Evolutionary conservation across 1,140 invertebrate genomes (phyloP).

Genomic region (Asbolus verrucosus): DNA sequence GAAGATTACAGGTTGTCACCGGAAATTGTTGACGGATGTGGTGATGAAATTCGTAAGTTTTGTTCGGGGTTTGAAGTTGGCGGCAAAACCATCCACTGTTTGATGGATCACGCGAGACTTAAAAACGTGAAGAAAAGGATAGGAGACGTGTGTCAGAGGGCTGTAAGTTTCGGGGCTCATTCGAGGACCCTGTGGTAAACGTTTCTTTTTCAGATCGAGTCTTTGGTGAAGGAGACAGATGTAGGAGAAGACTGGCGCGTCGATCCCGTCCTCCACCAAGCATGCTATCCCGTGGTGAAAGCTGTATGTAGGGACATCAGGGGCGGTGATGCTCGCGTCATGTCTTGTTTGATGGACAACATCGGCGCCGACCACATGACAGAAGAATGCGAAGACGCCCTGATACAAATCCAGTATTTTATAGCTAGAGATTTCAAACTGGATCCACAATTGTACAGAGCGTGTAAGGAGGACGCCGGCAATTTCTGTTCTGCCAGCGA

Average conservation of each 20-base stretch:
- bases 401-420: conserved; percentile 98
- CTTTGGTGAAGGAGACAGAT: conserved; percentile 83
- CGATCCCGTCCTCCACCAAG: conserved; percentile 87
- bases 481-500: conserved; percentile 83
- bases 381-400: conserved; percentile 87
- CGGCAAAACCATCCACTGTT: conserved; percentile 93
- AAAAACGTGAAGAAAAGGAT: conserved; percentile 72
- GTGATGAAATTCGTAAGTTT: conserved; percentile 83
- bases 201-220: conserved; percentile 74
- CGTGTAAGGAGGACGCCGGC: conserved; percentile 89
- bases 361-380: conserved; percentile 88
- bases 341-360: conserved; percentile 95
- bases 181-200: background rate
- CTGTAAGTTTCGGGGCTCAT: conserved; percentile 66
- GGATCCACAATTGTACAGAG: conserved; percentile 87
- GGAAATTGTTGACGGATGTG: conserved; percentile 90
- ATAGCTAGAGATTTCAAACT: conserved; percentile 93
- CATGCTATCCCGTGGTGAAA: conserved; percentile 87
- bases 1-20: conserved; percentile 93
- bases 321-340: conserved; percentile 81
- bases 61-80: conserved; percentile 78
- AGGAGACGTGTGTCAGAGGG: conserved; percentile 75
- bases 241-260: conserved; percentile 92
- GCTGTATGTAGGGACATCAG: conserved; percentile 75
- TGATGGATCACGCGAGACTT: conserved; percentile 89